Evolutionary conservation across 2,113 vertebrate species (phyloP).

Genomic region (Melanerpes aurifrons): DNA sequence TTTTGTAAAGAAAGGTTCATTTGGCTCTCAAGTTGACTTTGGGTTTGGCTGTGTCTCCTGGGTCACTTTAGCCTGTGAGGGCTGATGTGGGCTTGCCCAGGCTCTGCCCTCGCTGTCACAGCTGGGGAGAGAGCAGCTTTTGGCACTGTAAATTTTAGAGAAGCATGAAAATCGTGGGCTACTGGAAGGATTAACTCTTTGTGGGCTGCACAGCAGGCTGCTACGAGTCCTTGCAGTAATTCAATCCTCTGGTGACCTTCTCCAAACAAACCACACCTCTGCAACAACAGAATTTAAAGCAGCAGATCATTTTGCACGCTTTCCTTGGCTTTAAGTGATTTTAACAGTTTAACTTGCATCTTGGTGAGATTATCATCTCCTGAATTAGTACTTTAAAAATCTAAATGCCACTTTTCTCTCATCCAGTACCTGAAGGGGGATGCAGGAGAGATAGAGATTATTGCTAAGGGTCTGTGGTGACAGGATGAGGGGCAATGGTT

Average conservation of each 20-base stretch:
- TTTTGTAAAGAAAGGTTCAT: constrained; percentile 60
- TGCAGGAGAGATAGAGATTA: too few relatives aligned
- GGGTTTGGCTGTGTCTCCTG: constrained; percentile 42
- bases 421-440: too few relatives aligned
- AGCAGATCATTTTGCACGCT: not conserved
- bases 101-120: not conserved
- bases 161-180: not conserved
- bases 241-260: not conserved
- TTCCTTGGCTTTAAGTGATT: not conserved
- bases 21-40: not conserved
- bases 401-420: not conserved
- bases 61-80: not conserved
- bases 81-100: not conserved
- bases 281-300: not conserved
- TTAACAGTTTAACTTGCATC: not conserved
- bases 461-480: too few relatives aligned
- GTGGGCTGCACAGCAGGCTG: fast-evolving
- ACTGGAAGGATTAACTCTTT: not conserved
- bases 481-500: too few relatives aligned
- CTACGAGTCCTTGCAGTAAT: not conserved
- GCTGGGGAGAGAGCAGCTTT: not conserved
- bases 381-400: not conserved
- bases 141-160: not conserved
- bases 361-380: not conserved
- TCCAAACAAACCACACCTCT: not conserved